Evolutionary conservation across 2,888 invertebrate genomes (phyloP).

Genomic region (Adineta ricciae): DNA sequence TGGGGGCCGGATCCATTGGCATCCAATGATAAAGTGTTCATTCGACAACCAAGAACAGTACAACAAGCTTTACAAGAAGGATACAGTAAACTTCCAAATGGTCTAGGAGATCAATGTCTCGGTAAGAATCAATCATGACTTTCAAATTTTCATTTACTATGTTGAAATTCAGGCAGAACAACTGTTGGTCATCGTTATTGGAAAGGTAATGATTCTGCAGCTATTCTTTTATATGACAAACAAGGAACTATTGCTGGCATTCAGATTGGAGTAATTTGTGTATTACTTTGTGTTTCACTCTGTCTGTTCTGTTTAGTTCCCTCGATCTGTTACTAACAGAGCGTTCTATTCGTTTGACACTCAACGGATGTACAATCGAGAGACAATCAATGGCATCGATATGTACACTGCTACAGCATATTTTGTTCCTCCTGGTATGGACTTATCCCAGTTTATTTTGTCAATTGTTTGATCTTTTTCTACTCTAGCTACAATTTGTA

Average conservation of each 20-base stretch:
- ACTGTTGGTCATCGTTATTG: conserved; percentile 41
- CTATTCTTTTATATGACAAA: conserved; percentile 43
- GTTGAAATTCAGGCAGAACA: too few species aligned
- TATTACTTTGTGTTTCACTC: neutral
- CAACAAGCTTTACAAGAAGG: too few species aligned
- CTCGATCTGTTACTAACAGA: neutral
- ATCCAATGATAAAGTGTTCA: too few species aligned
- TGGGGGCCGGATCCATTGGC: too few species aligned
- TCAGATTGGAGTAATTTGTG: conserved; percentile 42
- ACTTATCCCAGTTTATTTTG: too few species aligned
- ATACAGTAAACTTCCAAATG: too few species aligned
- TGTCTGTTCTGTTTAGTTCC: neutral
- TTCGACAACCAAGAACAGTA: too few species aligned
- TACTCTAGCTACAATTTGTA: conserved; percentile 40
- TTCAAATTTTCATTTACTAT: too few species aligned
- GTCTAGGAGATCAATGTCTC: too few species aligned
- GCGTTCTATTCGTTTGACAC: neutral
- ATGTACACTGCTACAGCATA: conserved; percentile 37
- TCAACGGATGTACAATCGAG: neutral
- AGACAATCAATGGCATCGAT: too few species aligned
- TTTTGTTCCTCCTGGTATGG: conserved; percentile 37
- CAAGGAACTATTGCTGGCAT: conserved; percentile 48
- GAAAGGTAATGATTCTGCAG: conserved; percentile 39
- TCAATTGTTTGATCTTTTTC: too few species aligned
- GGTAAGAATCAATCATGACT: too few species aligned